A percentile compares a stretch with the other conserved stretches of the same genome.
These are phyloP conservation scores for Larimichthys crocea DNA, from an alignment of 2,113 vertebrate species.

Conservation along the genomic window DNA sequence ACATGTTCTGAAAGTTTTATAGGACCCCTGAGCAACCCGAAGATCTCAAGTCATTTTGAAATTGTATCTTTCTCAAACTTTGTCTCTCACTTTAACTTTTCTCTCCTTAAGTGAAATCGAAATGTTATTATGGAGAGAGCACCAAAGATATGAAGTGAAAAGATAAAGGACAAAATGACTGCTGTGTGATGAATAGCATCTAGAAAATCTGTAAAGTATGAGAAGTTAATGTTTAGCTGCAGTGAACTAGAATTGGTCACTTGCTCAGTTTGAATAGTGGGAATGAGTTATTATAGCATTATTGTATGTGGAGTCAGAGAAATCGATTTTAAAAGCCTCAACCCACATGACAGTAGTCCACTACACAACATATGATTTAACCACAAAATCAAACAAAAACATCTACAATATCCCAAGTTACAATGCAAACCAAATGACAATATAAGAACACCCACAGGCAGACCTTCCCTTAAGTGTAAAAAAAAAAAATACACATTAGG, in stretches of 20 bases:
- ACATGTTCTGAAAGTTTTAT: slow-evolving; percentile 21
- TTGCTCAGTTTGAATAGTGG: not conserved
- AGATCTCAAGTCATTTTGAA: slow-evolving; percentile 13
- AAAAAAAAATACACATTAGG: slow-evolving; percentile 22
- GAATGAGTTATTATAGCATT: not conserved
- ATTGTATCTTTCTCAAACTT: slow-evolving; percentile 1
- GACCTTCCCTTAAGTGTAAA: not conserved
- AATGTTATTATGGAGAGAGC: not conserved
- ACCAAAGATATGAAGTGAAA: slow-evolving; percentile 1
- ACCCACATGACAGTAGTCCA: not conserved
- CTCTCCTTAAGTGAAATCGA: slow-evolving; percentile 9
- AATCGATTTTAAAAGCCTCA: not conserved
- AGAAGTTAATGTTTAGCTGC: slow-evolving; percentile 3
- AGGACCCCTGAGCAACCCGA: not conserved
- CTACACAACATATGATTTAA: not conserved
- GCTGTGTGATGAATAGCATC: not conserved
- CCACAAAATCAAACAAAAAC: not conserved
- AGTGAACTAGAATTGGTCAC: slow-evolving; percentile 8
- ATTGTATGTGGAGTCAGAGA: not conserved
- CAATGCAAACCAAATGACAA: not conserved
- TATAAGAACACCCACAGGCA: not conserved
- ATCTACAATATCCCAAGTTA: not conserved
- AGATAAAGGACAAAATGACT: slow-evolving; percentile 22
- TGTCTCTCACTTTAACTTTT: slow-evolving; percentile 2
- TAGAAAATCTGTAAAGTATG: not conserved